Percentiles rank a stretch among this genome's conserved stretches.
phyloP scores from a whole-genome alignment of 2,797 vertebrate genomes.

The Trichosurus vulpecula region DNA sequence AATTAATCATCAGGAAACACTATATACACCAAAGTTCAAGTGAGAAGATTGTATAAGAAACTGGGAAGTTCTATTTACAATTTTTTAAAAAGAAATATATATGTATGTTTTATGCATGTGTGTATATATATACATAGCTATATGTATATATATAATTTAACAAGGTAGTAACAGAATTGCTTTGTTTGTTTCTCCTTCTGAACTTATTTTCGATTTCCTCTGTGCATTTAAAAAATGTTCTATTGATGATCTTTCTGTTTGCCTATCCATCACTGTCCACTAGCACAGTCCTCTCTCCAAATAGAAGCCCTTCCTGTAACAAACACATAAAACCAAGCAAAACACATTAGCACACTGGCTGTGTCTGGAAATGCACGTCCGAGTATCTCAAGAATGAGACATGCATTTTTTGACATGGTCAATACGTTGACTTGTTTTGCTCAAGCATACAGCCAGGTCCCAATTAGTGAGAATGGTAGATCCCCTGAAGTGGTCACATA shows the following conservation, averaged over 20 bases:
- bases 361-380: not conserved
- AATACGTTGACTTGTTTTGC: not conserved
- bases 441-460: not conserved
- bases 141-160: not conserved
- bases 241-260: not conserved
- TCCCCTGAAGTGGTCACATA: not conserved
- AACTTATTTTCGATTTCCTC: not conserved
- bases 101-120: not conserved
- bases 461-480: not conserved
- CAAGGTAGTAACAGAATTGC: not conserved
- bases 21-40: not conserved
- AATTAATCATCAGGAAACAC: not conserved
- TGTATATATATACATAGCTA: not conserved
- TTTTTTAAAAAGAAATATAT: not conserved
- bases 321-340: not conserved
- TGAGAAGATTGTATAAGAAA: not conserved
- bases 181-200: not conserved
- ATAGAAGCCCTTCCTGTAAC: not conserved
- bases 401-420: not conserved
- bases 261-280: not conserved
- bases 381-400: not conserved
- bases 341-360: not conserved
- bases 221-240: not conserved
- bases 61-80: not conserved
- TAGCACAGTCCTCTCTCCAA: not conserved